phyloP scores from a whole-genome alignment of 2,113 vertebrate species.

The Sylvilagus bachmani region DNA sequence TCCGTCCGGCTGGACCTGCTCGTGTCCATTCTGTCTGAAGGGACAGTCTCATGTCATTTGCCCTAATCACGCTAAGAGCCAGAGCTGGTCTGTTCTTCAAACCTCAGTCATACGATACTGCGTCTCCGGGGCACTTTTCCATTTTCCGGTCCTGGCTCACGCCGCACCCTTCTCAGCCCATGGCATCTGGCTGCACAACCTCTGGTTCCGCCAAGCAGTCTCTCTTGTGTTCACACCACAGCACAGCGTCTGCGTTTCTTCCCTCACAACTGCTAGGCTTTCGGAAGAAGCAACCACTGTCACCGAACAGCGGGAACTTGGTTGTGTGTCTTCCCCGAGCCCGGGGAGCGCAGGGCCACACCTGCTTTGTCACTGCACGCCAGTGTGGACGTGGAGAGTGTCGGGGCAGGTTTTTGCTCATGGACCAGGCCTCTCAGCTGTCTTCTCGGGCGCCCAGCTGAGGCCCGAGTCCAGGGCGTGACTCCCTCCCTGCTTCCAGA shows the following conservation, averaged over 20 bases:
- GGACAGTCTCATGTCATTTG: background rate
- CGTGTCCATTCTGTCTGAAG: background rate
- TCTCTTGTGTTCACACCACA: background rate
- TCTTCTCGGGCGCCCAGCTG: background rate
- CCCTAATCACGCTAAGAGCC: background rate
- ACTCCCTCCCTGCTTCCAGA: constrained; percentile 86
- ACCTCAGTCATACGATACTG: background rate
- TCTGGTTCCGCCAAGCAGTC: background rate
- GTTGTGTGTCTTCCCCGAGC: background rate
- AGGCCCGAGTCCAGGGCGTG: constrained; percentile 44
- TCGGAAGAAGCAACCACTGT: background rate
- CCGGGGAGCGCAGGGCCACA: background rate
- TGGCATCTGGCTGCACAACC: rapidly evolving
- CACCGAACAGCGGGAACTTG: background rate
- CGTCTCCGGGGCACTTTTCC: background rate
- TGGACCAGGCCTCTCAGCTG: background rate
- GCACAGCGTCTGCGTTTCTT: background rate
- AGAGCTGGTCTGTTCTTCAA: background rate
- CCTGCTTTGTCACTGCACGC: rapidly evolving
- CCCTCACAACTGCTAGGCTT: background rate
- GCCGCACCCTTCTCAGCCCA: background rate
- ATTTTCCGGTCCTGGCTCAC: background rate
- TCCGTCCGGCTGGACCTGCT: background rate
- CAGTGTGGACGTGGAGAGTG: rapidly evolving
- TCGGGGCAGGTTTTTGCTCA: rapidly evolving